Conservation (phyloP, 2,888 invertebrate genomes). For the Cephus rjabovi region DNA sequence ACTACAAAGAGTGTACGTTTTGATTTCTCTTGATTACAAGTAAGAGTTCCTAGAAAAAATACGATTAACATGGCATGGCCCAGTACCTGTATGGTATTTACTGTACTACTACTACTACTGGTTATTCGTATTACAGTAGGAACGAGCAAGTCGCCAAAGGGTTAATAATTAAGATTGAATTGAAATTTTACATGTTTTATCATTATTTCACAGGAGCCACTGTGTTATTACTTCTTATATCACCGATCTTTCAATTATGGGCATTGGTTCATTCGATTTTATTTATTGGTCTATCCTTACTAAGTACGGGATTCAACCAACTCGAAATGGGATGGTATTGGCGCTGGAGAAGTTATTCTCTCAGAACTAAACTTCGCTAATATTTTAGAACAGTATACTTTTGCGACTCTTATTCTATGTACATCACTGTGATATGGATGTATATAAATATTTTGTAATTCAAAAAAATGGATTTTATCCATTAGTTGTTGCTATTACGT, state of each 20-base stretch:
- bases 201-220: constrained; percentile 42
- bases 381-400: not conserved
- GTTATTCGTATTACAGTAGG: not conserved
- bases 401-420: constrained; percentile 12
- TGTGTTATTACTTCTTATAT: constrained; percentile 50
- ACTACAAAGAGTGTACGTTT: not conserved
- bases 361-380: constrained; percentile 28
- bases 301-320: constrained; percentile 57
- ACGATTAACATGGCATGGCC: too few relatives aligned
- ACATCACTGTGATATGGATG: constrained; percentile 44
- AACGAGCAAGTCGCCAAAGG: not conserved
- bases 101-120: not conserved
- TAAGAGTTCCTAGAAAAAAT: too few relatives aligned
- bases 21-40: not conserved
- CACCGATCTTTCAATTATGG: constrained; percentile 60
- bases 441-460: constrained; percentile 27
- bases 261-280: constrained; percentile 47
- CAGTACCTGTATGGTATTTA: not conserved
- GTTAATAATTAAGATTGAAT: not conserved
- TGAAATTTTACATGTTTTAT: not conserved
- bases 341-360: constrained; percentile 47
- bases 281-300: constrained; percentile 55
- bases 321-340: constrained; percentile 61
- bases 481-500: not conserved
- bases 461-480: not conserved